phyloP scores from a whole-genome alignment of 2,113 vertebrate species.

The Melozone crissalis region DNA sequence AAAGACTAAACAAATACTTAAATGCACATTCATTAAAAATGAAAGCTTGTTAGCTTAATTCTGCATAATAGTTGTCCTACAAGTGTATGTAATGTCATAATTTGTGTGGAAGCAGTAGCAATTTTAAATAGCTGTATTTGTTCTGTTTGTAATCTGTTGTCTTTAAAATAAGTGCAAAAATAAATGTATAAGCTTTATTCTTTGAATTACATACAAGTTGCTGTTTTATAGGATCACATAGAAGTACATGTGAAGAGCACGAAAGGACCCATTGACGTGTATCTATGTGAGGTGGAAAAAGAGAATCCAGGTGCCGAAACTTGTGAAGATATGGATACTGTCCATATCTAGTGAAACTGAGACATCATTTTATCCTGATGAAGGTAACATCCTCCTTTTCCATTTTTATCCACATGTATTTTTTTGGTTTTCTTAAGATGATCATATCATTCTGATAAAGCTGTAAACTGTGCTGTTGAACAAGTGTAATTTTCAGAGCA shows the following conservation, averaged over 20 bases:
- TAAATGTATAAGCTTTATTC: background rate
- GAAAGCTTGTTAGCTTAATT: background rate
- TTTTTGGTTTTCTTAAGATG: background rate
- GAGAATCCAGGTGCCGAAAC: background rate
- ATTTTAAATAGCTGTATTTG: background rate
- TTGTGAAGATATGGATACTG: background rate
- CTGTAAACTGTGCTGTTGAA: background rate
- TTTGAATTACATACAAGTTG: background rate
- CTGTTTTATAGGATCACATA: constrained; percentile 81
- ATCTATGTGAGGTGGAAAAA: constrained; percentile 79
- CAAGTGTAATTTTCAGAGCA: background rate
- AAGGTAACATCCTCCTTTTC: constrained; percentile 24
- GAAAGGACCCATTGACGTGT: constrained; percentile 83
- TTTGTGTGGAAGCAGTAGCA: background rate
- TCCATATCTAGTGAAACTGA: background rate
- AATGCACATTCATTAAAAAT: background rate
- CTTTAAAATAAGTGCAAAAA: background rate
- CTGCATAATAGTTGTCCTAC: background rate
- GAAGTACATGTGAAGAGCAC: constrained; percentile 85
- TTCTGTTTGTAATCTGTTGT: background rate
- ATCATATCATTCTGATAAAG: background rate
- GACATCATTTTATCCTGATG: background rate
- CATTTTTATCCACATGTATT: background rate
- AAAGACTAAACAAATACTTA: background rate
- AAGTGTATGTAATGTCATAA: background rate